Conservation (phyloP, 2,797 vertebrate genomes). For the Prunella strophiata region DNA sequence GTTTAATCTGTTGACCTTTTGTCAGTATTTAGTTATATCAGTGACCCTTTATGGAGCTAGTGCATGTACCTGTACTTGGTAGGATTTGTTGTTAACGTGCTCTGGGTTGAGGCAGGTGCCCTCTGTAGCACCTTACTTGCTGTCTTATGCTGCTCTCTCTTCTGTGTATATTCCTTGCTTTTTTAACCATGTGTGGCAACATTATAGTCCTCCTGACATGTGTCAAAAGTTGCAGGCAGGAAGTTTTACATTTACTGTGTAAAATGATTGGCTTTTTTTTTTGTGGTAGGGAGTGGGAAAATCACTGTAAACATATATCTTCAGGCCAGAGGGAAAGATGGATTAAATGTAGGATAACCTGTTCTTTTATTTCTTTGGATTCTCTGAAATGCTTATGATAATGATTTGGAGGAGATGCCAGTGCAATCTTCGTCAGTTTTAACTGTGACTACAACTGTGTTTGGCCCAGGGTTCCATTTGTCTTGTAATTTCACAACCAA, state of each 20-base stretch:
- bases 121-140: background rate
- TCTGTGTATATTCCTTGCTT: background rate
- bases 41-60: background rate
- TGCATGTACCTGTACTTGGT: rapidly evolving
- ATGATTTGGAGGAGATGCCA: background rate
- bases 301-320: background rate
- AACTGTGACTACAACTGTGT: background rate
- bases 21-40: background rate
- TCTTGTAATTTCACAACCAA: background rate
- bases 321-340: background rate
- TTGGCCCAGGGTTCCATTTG: background rate
- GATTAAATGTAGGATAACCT: background rate
- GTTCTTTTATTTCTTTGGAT: background rate
- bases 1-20: background rate
- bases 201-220: background rate
- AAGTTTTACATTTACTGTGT: background rate
- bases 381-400: background rate
- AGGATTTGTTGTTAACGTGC: background rate
- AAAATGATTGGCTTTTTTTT: background rate
- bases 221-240: background rate
- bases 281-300: background rate
- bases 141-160: background rate
- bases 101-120: background rate
- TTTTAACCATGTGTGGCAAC: background rate
- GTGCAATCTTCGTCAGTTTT: background rate